Evolutionary conservation across 2,797 vertebrate species (phyloP).

Genomic region (Pantherophis alleghaniensis): DNA sequence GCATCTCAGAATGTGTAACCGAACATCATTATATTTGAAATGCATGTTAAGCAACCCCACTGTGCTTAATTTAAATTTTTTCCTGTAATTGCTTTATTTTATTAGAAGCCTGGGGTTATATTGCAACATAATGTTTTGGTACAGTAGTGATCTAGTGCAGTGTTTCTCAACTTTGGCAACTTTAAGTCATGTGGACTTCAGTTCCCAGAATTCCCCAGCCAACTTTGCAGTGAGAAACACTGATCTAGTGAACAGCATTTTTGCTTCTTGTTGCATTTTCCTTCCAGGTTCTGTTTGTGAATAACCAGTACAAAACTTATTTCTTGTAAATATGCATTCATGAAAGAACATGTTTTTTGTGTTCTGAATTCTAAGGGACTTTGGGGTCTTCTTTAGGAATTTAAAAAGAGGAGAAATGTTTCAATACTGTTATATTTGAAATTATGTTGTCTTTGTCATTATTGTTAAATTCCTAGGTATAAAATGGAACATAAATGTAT

Average conservation of each 20-base stretch:
- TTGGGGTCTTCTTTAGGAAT: background rate
- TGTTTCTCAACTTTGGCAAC: background rate
- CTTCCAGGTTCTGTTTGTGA: background rate
- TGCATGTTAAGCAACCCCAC: background rate
- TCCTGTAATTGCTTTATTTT: background rate
- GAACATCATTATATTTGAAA: background rate
- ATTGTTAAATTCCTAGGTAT: background rate
- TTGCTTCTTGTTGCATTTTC: background rate
- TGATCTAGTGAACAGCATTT: background rate
- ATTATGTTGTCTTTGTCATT: background rate
- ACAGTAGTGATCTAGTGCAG: background rate
- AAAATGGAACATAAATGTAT: background rate
- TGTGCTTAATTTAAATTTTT: background rate
- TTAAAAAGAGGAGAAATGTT: background rate
- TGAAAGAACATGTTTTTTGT: background rate
- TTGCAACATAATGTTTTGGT: conserved; percentile 1
- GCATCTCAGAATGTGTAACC: background rate
- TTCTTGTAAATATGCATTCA: background rate
- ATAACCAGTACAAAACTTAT: background rate
- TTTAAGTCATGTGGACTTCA: background rate
- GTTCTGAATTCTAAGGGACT: background rate
- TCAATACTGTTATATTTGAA: background rate
- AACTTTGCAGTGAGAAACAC: background rate
- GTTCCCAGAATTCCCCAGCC: background rate
- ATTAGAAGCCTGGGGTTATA: background rate